phyloP scores from a whole-genome alignment of 2,888 invertebrate species.

The Sisyra nigra region DNA sequence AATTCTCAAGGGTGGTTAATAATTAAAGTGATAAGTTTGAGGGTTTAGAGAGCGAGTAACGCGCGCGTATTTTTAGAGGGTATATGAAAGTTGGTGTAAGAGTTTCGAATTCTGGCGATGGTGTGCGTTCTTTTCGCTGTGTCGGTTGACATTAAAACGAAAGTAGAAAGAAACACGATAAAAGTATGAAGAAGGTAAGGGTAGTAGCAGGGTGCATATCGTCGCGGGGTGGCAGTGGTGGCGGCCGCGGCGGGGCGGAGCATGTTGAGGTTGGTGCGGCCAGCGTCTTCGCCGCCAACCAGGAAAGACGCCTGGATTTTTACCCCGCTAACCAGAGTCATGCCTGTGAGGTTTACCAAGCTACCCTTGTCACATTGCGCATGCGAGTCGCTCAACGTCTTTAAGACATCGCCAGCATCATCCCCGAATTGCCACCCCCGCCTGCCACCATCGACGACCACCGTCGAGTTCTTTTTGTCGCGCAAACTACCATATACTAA shows the following conservation, averaged over 20 bases:
- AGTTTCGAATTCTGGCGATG: not conserved
- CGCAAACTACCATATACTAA: not conserved
- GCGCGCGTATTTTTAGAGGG: not conserved
- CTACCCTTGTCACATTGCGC: conserved; percentile 9
- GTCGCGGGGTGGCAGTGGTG: not conserved
- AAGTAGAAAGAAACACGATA: not conserved
- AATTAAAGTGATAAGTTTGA: not conserved
- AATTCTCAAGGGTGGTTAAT: not conserved
- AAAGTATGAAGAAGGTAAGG: not conserved
- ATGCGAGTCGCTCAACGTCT: conserved; percentile 11
- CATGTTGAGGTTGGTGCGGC: conserved; percentile 30
- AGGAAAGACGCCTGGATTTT: conserved; percentile 34
- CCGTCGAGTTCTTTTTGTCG: conserved; percentile 5
- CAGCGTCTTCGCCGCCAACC: conserved; percentile 30
- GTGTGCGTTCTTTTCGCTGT: conserved; percentile 1
- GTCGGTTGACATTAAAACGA: not conserved
- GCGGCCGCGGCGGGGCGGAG: conserved; percentile 22
- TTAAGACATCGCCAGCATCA: not conserved
- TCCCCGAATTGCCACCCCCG: not conserved
- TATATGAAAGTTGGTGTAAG: not conserved
- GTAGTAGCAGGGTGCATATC: not conserved
- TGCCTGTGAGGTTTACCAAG: conserved; percentile 33
- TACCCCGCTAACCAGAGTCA: conserved; percentile 32
- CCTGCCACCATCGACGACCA: not conserved
- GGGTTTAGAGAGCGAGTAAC: not conserved